phyloP scores from a whole-genome alignment of 2,113 vertebrate species.

The Boulengeromyrus knoepffleri region DNA sequence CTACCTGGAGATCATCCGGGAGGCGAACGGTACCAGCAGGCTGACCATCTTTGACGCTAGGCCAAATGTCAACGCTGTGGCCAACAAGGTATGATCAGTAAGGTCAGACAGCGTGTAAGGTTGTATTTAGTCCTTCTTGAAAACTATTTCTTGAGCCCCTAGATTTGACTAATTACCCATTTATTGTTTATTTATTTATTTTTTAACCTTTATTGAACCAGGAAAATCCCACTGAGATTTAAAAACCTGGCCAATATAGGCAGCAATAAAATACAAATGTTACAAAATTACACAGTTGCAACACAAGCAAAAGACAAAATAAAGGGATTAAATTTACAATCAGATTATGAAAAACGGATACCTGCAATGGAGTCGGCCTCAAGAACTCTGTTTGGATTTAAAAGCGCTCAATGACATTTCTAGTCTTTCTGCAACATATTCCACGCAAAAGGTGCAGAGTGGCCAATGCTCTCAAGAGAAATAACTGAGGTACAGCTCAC shows the following conservation, averaged over 20 bases:
- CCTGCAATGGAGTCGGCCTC: too few species aligned
- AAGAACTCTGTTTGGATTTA: too few species aligned
- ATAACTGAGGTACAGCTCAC: neutral
- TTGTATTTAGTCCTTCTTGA: neutral
- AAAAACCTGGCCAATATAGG: too few species aligned
- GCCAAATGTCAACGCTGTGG: slow-evolving; percentile 91
- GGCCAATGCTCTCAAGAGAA: neutral
- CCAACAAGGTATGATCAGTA: slow-evolving; percentile 79
- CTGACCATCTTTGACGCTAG: slow-evolving; percentile 91
- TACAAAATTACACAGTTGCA: too few species aligned
- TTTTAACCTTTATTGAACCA: too few species aligned
- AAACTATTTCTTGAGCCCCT: neutral
- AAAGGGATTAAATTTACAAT: too few species aligned
- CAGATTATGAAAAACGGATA: too few species aligned
- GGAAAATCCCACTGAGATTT: too few species aligned
- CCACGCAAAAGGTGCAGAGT: neutral
- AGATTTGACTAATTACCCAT: neutral
- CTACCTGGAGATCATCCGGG: slow-evolving; percentile 84
- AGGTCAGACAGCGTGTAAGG: neutral
- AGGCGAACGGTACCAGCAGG: slow-evolving; percentile 74
- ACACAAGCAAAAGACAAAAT: too few species aligned
- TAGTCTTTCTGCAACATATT: too few species aligned
- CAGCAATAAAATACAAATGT: too few species aligned
- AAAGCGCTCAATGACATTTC: too few species aligned
- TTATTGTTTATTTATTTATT: neutral